Conservation (phyloP, 1,140 invertebrate species). For the Sminthurinus signatus region DNA sequence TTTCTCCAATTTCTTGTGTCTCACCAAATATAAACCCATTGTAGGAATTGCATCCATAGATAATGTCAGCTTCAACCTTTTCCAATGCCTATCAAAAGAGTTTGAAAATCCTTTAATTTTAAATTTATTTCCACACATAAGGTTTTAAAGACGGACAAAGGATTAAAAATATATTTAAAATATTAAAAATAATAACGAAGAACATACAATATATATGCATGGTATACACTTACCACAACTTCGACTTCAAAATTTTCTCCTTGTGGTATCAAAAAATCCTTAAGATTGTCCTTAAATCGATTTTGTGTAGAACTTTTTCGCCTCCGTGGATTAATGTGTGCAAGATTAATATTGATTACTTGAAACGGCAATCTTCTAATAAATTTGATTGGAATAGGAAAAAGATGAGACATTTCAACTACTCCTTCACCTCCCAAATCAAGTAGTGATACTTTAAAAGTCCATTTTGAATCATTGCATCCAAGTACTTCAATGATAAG, state of each 20-base stretch:
- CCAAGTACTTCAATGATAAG: neutral
- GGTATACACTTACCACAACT: neutral
- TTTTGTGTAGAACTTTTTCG: neutral
- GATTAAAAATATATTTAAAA: too few species aligned
- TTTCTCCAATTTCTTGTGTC: neutral
- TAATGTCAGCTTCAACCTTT: neutral
- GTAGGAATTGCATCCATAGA: neutral
- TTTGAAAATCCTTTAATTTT: neutral
- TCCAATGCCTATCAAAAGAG: neutral
- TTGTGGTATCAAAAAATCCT: neutral
- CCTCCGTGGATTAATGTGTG: neutral
- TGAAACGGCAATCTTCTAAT: neutral
- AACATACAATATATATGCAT: neutral
- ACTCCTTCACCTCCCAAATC: neutral
- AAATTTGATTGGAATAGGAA: neutral
- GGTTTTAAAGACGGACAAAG: too few species aligned
- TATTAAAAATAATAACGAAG: too few species aligned
- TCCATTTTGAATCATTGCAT: neutral
- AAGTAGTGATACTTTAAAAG: neutral
- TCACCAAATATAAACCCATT: neutral
- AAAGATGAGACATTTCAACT: neutral
- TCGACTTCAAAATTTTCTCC: neutral
- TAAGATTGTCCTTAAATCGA: neutral
- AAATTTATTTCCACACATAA: too few species aligned
- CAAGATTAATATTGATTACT: neutral